A percentile compares a stretch with the other conserved stretches of the same genome.
Evolutionary conservation across 2,888 invertebrate species (phyloP).

Genomic region (Cataglyphis rosenhaueri): DNA sequence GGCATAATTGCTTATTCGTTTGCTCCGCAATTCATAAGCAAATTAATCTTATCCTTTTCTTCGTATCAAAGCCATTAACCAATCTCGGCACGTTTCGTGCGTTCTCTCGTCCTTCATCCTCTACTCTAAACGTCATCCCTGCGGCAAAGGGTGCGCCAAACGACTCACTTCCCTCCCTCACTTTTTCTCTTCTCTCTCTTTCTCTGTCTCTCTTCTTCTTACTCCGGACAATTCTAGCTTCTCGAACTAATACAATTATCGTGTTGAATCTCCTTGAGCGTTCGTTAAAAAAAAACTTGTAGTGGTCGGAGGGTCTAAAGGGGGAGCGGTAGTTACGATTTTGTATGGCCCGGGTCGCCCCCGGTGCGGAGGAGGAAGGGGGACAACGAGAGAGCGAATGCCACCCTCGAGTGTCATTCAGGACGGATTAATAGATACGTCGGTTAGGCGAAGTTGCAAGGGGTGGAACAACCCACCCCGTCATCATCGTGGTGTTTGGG

Average conservation of each 20-base stretch:
- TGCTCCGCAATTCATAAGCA: constrained; percentile 78
- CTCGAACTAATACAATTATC: constrained; percentile 82
- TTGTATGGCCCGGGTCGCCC: constrained; percentile 80
- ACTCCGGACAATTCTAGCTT: constrained; percentile 56
- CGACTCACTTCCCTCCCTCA: constrained; percentile 39
- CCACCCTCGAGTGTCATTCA: constrained; percentile 84
- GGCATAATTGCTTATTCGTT: constrained; percentile 81
- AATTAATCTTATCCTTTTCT: constrained; percentile 82
- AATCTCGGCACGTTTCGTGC: constrained; percentile 76
- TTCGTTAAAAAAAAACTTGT: constrained; percentile 80
- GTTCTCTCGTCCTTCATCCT: constrained; percentile 52
- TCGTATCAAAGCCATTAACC: constrained; percentile 82
- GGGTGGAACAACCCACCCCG: constrained; percentile 55
- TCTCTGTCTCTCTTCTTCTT: background rate
- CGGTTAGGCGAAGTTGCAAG: constrained; percentile 76
- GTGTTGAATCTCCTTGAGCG: constrained; percentile 78
- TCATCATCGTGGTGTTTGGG: constrained; percentile 54
- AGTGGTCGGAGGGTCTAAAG: constrained; percentile 69
- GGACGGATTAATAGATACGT: constrained; percentile 83
- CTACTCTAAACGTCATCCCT: constrained; percentile 79
- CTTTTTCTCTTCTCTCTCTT: constrained; percentile 23
- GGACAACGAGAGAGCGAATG: constrained; percentile 53
- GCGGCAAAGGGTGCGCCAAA: constrained; percentile 67
- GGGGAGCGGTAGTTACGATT: constrained; percentile 78
- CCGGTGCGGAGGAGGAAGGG: constrained; percentile 13